A percentile compares a stretch with the other conserved stretches of the same genome.
These are phyloP conservation scores for Cerceris rybyensis DNA, from an alignment of 2,888 invertebrate species.

Conservation along the genomic window DNA sequence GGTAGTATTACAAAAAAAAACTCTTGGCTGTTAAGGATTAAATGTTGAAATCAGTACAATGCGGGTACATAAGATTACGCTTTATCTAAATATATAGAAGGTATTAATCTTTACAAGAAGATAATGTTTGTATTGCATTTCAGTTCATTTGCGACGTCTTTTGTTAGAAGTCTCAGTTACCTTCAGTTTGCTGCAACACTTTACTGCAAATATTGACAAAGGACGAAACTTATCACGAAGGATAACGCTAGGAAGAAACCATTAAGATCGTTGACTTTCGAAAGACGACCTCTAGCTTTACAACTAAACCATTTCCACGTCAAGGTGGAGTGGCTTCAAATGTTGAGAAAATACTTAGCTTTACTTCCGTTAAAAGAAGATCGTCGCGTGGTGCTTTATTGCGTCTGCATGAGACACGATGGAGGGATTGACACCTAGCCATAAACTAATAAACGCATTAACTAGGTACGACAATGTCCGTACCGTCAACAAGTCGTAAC, in stretches of 20 bases:
- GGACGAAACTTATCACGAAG: background rate
- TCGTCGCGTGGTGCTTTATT: constrained; percentile 57
- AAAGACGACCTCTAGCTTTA: constrained; percentile 18
- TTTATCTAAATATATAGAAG: too few relatives aligned
- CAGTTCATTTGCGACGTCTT: too few relatives aligned
- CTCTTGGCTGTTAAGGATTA: too few relatives aligned
- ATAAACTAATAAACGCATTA: constrained; percentile 78
- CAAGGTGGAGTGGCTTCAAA: constrained; percentile 2
- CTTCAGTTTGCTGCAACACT: too few relatives aligned
- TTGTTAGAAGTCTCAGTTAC: too few relatives aligned
- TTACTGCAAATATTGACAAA: background rate
- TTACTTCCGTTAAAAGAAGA: constrained; percentile 29
- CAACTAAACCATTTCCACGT: constrained; percentile 4
- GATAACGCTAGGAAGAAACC: background rate
- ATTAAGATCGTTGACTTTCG: background rate
- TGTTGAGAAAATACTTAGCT: background rate
- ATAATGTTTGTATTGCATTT: too few relatives aligned
- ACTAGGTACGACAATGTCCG: constrained; percentile 68
- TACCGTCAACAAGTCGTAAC: constrained; percentile 77
- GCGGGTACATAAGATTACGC: too few relatives aligned
- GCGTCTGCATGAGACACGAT: constrained; percentile 36
- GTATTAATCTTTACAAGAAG: too few relatives aligned
- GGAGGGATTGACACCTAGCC: constrained; percentile 50
- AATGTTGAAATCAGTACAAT: too few relatives aligned
- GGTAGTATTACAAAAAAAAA: too few relatives aligned